Base-by-base conservation (phyloP, 1,140 invertebrate genomes). In the Paralvinella palmiformis region DNA sequence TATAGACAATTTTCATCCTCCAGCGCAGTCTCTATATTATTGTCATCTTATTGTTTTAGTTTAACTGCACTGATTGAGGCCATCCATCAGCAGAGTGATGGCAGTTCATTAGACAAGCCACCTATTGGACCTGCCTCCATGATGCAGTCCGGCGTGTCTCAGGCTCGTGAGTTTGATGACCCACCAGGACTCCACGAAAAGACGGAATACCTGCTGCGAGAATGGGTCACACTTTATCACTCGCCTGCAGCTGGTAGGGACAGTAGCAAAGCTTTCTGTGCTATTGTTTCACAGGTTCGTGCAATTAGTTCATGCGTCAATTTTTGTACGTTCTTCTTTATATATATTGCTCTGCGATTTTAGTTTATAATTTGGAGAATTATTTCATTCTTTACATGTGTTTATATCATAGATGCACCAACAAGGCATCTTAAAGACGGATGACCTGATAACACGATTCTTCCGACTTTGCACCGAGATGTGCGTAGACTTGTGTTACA, bases 361-460 rank as follows among this genome's bases (percentile, higher is more conserved):
- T n/a, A n/a, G n/a, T n/a, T n/a, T n/a, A n/a, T n/a, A n/a, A n/a
- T n/a, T n/a, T n/a, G n/a, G n/a, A n/a, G n/a, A n/a, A n/a, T n/a
- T n/a, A n/a, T n/a, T n/a, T n/a, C n/a, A n/a, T n/a, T n/a, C n/a
- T n/a, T n/a, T n/a, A n/a, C n/a, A n/a, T n/a, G n/a, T n/a, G n/a
- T n/a, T n/a, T n/a, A n/a, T n/a, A n/a, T n/a, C n/a, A n/a, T n/a
- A 95, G 78, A 95, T 99, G 93, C 96, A 96, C 73, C 85, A 91
- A 63, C 92, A 96, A 69, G 96, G 96, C 2, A 94, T 99, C 53
- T 81, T 98, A 15, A 97, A 98, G 77, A 96, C 93, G 0, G 97
- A 99, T 73, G 96, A 99, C 76, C 85, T 96, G 64, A 96, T 99
- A 59, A 95, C 94, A 0, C 81, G 95, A 65, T 99, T 99, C 82